Conservation (phyloP, 2,888 invertebrate species). For the Melieria omissa region DNA sequence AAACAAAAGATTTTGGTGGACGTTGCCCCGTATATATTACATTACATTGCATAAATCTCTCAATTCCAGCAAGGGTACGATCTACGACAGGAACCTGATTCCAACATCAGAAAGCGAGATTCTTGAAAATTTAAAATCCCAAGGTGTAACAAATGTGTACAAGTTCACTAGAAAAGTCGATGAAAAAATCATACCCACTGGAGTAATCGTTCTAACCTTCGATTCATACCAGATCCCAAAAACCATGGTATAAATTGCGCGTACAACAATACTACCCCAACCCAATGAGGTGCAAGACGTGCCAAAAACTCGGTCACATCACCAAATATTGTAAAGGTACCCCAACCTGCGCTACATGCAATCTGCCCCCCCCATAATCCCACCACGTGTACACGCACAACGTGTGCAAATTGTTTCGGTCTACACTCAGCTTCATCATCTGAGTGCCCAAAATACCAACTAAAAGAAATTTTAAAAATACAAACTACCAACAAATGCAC, state of each 20-base stretch:
- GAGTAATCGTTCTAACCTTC: constrained; percentile 7
- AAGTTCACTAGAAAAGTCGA: constrained; percentile 11
- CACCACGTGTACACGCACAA: not conserved
- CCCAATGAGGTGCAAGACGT: constrained; percentile 24
- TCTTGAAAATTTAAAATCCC: not conserved
- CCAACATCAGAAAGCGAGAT: not conserved
- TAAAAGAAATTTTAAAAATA: not conserved
- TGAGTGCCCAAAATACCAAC: not conserved
- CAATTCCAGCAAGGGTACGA: not conserved
- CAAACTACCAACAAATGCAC: not conserved
- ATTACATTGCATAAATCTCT: not conserved
- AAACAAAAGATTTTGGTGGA: not conserved
- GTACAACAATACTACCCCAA: constrained; percentile 21
- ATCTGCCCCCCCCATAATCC: constrained; percentile 14
- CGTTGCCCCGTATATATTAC: not conserved
- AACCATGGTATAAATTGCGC: constrained; percentile 5
- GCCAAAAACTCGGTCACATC: constrained; percentile 20
- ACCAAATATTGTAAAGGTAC: constrained; percentile 11
- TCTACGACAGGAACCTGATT: not conserved
- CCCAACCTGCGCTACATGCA: constrained; percentile 12
- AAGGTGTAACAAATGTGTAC: not conserved
- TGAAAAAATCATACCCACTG: not conserved
- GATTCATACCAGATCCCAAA: constrained; percentile 12
- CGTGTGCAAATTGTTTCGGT: constrained; percentile 5
- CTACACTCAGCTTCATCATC: constrained; percentile 1